phyloP scores from a whole-genome alignment of 1,140 invertebrate species.

The Charaxes varanes region DNA sequence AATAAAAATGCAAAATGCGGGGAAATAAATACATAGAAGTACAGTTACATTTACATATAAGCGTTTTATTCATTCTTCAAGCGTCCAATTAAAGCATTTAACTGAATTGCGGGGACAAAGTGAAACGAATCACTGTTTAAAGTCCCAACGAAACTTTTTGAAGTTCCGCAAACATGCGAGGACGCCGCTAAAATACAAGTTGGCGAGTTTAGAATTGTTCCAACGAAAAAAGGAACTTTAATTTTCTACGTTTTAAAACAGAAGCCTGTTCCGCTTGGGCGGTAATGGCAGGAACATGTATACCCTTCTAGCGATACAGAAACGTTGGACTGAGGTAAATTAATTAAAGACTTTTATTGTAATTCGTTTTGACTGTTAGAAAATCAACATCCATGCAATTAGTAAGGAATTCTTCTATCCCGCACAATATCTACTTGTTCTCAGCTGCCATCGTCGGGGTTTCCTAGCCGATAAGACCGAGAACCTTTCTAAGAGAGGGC shows the following conservation, averaged over 20 bases:
- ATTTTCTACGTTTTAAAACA: slow-evolving; percentile 68
- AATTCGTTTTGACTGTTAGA: no score
- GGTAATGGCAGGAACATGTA: slow-evolving; percentile 57
- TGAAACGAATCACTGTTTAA: slow-evolving; percentile 49
- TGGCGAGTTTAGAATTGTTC: slow-evolving; percentile 65
- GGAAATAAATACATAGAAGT: no score
- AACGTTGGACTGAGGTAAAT: background rate
- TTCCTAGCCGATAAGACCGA: no score
- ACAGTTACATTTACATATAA: background rate
- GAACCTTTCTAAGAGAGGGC: no score
- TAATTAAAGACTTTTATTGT: no score
- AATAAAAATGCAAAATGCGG: slow-evolving; percentile 1
- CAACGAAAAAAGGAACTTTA: slow-evolving; percentile 66
- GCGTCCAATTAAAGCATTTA: slow-evolving; percentile 58
- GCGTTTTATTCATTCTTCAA: background rate
- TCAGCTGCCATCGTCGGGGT: no score
- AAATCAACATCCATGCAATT: no score
- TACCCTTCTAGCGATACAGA: slow-evolving; percentile 19
- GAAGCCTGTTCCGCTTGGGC: slow-evolving; percentile 37
- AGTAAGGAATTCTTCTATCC: no score
- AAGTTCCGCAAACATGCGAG: slow-evolving; percentile 66
- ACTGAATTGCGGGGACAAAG: slow-evolving; percentile 40
- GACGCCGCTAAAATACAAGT: slow-evolving; percentile 65
- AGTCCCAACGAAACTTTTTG: slow-evolving; percentile 55
- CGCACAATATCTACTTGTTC: no score